Percentiles rank a stretch among this genome's conserved stretches.
Evolutionary conservation across 2,797 vertebrate species (phyloP).

Genomic region (Peromyscus eremicus): DNA sequence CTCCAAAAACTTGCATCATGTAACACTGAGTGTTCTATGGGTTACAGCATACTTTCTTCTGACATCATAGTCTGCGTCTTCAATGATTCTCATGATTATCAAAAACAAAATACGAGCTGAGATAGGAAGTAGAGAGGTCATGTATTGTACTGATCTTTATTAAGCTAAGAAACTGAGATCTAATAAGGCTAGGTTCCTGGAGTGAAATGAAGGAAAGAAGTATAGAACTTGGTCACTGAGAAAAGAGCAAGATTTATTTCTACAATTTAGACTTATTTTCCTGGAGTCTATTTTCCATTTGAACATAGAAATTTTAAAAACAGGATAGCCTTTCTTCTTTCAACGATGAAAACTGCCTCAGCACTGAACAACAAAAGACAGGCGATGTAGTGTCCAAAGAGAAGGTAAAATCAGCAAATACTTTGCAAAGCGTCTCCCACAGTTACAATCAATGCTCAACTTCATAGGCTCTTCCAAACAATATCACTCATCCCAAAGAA

Average conservation of each 20-base stretch:
- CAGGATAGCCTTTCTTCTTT: background rate
- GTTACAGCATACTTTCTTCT: background rate
- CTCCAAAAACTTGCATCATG: background rate
- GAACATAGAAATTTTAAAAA: background rate
- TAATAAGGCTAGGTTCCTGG: background rate
- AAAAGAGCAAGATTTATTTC: background rate
- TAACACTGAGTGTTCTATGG: background rate
- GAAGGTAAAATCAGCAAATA: background rate
- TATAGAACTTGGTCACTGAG: background rate
- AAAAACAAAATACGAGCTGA: constrained; percentile 9
- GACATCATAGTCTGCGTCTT: background rate
- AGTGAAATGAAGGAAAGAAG: background rate
- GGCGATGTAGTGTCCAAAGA: background rate
- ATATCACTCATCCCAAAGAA: background rate
- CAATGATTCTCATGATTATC: background rate
- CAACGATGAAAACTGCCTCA: background rate
- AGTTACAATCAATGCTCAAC: background rate
- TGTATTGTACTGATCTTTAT: background rate
- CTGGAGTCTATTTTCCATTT: background rate
- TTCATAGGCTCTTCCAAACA: background rate
- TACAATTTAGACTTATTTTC: background rate
- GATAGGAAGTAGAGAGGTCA: background rate
- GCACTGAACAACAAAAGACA: background rate
- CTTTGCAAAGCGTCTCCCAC: constrained; percentile 16
- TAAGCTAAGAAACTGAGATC: background rate